Base-by-base conservation (phyloP, 2,113 vertebrate species). In the Pelodiscus sinensis region DNA sequence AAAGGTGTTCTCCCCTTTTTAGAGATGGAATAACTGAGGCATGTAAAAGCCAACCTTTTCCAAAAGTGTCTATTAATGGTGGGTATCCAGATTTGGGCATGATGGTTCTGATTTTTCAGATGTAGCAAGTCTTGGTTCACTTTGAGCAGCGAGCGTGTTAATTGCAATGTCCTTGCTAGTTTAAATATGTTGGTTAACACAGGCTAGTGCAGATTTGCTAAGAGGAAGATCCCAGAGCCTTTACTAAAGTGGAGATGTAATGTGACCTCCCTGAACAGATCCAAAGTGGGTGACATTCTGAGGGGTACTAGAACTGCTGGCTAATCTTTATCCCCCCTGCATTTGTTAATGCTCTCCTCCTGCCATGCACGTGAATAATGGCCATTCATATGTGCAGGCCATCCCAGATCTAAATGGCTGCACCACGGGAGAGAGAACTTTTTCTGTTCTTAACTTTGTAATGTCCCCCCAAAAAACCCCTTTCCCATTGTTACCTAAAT, bases 361-460 rank as follows among this genome's bases (percentile, higher is more conserved):
- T 31, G 29, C 11, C 12, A 1, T 14, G 19, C 1, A 0, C 11
- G 3, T 78, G 29, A 44, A 3, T 75, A 38, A 24, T 27, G 8
- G 6, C 3, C 4, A 5, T 35, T 71, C 51, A 38, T 24, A 22
- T 22, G 24, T 24, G 35, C 22, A 75, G 38, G 10, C 71, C 71
- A 62, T 83, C n/a, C 55, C 55, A 8, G 71, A 5, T 0, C 1
- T 0, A 14, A 68, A 18, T 0, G 1, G 6, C 51, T 38, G 44
- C 54, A 52, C 4, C 56, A 8, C 12, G 83, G 35, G 31, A 65
- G 29, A 24, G 51, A 2, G 1, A 1, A 25, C 1, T 55, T 8
- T 55, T 12, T 52, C 25, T 87, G 73, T 51, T 44, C 35, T 5
- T 31, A 7, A 2, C 8, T 82, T 82, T 58, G 6, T 44, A 18